Conservation (phyloP, 2,888 invertebrate genomes). For the Volucella zonaria region DNA sequence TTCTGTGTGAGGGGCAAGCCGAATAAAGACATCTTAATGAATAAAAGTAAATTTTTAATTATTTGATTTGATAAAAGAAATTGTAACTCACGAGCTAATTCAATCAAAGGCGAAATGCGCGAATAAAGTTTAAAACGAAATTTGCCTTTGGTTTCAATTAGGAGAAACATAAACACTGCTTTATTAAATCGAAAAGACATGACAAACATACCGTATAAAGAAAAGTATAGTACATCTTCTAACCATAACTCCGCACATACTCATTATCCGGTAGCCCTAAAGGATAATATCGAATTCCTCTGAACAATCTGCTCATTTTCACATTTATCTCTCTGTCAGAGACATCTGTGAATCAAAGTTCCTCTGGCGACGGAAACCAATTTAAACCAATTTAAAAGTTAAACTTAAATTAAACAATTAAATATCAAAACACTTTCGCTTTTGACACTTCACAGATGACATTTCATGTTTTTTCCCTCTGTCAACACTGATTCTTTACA, state of each 20-base stretch:
- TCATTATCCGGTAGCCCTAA: not conserved
- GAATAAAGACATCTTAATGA: too few species aligned
- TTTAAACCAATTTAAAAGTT: too few species aligned
- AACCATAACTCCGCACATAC: not conserved
- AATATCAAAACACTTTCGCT: too few species aligned
- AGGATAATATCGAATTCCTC: not conserved
- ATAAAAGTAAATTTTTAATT: too few species aligned
- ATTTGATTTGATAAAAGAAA: too few species aligned
- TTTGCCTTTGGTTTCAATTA: not conserved
- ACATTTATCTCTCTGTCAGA: not conserved
- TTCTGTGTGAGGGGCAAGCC: too few species aligned
- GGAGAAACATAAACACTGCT: not conserved
- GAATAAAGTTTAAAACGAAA: not conserved
- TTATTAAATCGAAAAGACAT: not conserved
- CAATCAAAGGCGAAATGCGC: not conserved
- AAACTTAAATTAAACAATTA: too few species aligned
- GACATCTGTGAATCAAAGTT: not conserved
- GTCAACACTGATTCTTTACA: too few species aligned
- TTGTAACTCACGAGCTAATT: not conserved
- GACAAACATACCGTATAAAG: too few species aligned
- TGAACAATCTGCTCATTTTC: not conserved
- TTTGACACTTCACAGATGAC: too few species aligned
- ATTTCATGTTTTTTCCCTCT: too few species aligned
- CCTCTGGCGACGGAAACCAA: not conserved
- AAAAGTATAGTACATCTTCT: too few species aligned